Percentiles rank a stretch among this genome's conserved stretches.
Evolutionary conservation across 2,113 vertebrate species (phyloP).

Genomic region (Macheiramphus alcinus): DNA sequence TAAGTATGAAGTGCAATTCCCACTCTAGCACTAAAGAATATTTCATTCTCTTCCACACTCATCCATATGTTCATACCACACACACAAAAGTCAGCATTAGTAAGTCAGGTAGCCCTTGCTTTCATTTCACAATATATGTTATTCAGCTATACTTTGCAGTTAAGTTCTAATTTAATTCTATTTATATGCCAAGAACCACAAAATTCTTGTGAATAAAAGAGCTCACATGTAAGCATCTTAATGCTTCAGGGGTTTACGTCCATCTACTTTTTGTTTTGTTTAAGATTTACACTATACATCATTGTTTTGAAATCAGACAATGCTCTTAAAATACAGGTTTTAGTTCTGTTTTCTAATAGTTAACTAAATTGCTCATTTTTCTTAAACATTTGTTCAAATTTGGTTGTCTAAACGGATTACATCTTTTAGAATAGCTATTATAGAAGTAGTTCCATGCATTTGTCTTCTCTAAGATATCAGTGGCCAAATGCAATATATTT

Average conservation of each 20-base stretch:
- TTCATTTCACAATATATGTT: not conserved
- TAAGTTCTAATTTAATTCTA: not conserved
- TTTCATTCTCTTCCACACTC: not conserved
- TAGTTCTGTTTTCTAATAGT: not conserved
- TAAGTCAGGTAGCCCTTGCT: not conserved
- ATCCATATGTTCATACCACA: not conserved
- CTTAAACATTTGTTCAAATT: not conserved
- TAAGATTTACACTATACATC: not conserved
- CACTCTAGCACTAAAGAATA: not conserved
- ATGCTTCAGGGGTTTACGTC: not conserved
- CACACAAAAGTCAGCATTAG: not conserved
- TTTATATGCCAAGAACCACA: not conserved
- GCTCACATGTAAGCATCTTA: not conserved
- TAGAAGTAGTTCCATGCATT: not conserved
- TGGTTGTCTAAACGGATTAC: not conserved
- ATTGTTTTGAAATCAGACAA: not conserved
- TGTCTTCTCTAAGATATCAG: not conserved
- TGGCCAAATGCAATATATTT: not conserved
- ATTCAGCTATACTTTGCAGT: not conserved
- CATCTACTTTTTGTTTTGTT: not conserved
- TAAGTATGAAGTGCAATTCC: not conserved
- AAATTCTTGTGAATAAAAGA: not conserved
- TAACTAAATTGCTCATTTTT: not conserved
- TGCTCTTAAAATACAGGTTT: not conserved
- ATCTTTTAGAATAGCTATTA: not conserved